phyloP scores from a whole-genome alignment of 1,140 invertebrate species.

The Adelges cooleyi region DNA sequence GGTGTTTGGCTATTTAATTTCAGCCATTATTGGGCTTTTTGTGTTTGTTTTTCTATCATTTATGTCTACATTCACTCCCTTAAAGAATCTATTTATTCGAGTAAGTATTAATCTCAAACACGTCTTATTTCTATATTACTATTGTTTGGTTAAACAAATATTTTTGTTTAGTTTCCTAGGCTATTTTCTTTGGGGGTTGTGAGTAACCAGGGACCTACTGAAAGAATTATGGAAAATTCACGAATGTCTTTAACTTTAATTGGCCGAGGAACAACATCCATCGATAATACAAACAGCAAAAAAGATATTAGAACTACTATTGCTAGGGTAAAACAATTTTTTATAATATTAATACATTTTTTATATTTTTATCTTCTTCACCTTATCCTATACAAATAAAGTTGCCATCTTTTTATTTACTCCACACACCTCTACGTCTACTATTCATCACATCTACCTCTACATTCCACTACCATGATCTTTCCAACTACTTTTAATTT shows the following conservation, averaged over 20 bases:
- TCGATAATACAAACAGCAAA: not conserved
- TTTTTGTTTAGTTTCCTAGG: not conserved
- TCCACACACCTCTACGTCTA: too few species aligned
- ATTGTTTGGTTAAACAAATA: not conserved
- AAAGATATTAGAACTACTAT: not conserved
- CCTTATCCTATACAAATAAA: too few species aligned
- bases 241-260: not conserved
- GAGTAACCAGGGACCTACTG: not conserved
- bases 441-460: too few species aligned
- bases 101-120: not conserved
- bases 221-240: not conserved
- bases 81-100: not conserved
- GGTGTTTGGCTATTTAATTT: constrained; percentile 41
- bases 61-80: constrained; percentile 47
- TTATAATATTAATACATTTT: too few species aligned
- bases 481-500: too few species aligned
- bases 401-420: too few species aligned
- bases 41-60: constrained; percentile 50
- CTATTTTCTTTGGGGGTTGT: not conserved
- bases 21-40: constrained; percentile 42
- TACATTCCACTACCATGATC: too few species aligned
- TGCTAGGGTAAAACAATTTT: not conserved
- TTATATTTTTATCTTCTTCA: too few species aligned
- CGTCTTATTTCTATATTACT: too few species aligned
- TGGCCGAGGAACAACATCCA: not conserved